A percentile compares a stretch with the other conserved stretches of the same genome.
Evolutionary conservation across 2,888 invertebrate genomes (phyloP).

Genomic region (Harpalus rubripes): DNA sequence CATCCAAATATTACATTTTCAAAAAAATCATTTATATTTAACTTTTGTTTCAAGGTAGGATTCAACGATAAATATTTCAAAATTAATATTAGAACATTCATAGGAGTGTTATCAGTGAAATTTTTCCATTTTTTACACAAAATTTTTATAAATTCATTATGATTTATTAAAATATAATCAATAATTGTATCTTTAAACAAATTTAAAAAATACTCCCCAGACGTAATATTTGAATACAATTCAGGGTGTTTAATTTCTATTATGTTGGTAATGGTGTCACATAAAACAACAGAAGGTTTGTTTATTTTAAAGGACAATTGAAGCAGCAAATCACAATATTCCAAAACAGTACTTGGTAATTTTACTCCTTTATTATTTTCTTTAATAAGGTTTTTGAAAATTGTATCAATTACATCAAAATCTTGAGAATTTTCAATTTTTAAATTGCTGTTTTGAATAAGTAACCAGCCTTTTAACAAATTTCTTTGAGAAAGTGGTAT

Average conservation of each 20-base stretch:
- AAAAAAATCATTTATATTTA: slow-evolving; percentile 68
- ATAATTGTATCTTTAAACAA: slow-evolving; percentile 72
- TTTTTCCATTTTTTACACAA: slow-evolving; percentile 38
- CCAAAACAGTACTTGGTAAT: slow-evolving; percentile 66
- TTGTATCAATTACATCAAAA: slow-evolving; percentile 9
- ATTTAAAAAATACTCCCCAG: slow-evolving; percentile 72
- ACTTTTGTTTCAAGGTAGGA: slow-evolving; percentile 67
- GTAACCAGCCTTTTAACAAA: slow-evolving; percentile 72
- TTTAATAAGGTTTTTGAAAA: slow-evolving; percentile 66
- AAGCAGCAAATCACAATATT: slow-evolving; percentile 69
- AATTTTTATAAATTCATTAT: slow-evolving; percentile 70
- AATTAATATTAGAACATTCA: slow-evolving; percentile 66
- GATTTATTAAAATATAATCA: slow-evolving; percentile 71
- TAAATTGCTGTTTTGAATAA: slow-evolving; percentile 69
- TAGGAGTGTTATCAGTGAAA: background rate
- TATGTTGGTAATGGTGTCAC: slow-evolving; percentile 70
- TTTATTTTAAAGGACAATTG: slow-evolving; percentile 71
- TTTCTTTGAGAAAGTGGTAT: slow-evolving; percentile 71
- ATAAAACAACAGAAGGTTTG: slow-evolving; percentile 68
- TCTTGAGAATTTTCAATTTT: slow-evolving; percentile 24
- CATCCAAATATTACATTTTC: slow-evolving; percentile 69
- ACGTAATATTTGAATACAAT: slow-evolving; percentile 69
- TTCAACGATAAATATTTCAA: slow-evolving; percentile 68
- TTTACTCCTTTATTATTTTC: slow-evolving; percentile 54
- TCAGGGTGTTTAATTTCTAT: slow-evolving; percentile 70